Evolutionary conservation across 2,797 vertebrate species (phyloP).

Genomic region (Ceyx erithaca): DNA sequence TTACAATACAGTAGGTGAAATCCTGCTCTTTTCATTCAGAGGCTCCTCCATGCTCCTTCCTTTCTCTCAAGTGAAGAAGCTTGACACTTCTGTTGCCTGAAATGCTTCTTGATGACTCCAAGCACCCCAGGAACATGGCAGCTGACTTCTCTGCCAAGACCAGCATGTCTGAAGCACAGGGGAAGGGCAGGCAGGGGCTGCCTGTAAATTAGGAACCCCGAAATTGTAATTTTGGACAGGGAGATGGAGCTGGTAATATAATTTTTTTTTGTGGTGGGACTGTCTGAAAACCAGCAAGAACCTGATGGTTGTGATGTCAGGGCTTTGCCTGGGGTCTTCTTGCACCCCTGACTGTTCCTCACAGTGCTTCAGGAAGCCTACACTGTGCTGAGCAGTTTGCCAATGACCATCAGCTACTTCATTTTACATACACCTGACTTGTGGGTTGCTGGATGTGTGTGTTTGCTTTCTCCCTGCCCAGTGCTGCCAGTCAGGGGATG

Average conservation of each 20-base stretch:
- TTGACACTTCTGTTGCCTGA: not conserved
- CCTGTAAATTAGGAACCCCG: not conserved
- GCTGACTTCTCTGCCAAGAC: not conserved
- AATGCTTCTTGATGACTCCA: not conserved
- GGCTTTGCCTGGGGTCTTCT: not conserved
- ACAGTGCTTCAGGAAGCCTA: not conserved
- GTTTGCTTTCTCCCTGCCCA: not conserved
- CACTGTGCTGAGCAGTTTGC: not conserved
- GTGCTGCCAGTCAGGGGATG: not conserved
- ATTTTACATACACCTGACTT: not conserved
- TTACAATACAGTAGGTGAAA: not conserved
- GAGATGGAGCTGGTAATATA: not conserved
- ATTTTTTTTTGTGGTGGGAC: not conserved
- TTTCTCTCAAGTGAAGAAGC: not conserved
- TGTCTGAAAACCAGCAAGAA: not conserved
- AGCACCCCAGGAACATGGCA: not conserved
- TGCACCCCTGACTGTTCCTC: not conserved
- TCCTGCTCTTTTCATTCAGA: not conserved
- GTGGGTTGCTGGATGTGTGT: not conserved
- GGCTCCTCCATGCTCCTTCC: not conserved
- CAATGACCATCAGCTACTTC: not conserved
- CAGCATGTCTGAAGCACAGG: not conserved
- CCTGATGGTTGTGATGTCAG: accelerated
- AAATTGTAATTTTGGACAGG: not conserved
- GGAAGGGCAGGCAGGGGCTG: not conserved